A percentile compares a stretch with the other conserved stretches of the same genome.
phyloP scores from a whole-genome alignment of 92 coral and sea anemone genomes.

The Metridium senile region DNA sequence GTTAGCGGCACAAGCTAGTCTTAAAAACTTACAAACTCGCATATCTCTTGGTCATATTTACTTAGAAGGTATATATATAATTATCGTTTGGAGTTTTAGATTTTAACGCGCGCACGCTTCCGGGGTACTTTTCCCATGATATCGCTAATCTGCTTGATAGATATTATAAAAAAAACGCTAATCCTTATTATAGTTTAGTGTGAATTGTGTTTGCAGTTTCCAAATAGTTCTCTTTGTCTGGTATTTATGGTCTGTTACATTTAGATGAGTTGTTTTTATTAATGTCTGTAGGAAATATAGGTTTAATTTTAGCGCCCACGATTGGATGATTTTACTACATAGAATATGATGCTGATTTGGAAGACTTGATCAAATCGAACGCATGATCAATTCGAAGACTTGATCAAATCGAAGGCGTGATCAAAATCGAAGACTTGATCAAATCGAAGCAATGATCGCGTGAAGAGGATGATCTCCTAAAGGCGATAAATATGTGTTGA shows the following conservation, averaged over 20 bases:
- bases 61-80: not conserved
- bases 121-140: not conserved
- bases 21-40: conserved; percentile 4
- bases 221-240: not conserved
- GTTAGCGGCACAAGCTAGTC: conserved; percentile 37
- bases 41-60: conserved; percentile 9
- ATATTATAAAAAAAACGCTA: not conserved
- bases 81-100: not conserved
- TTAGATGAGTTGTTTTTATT: not conserved
- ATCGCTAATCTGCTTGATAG: not conserved
- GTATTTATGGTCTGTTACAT: not conserved
- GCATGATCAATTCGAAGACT: not conserved
- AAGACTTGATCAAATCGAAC: not conserved
- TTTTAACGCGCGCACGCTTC: not conserved
- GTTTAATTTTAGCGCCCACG: not conserved
- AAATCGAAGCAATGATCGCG: conserved; percentile 2
- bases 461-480: conserved; percentile 10
- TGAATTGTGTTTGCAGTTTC: not conserved
- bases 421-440: conserved; percentile 22
- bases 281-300: not conserved
- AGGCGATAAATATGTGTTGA: conserved; percentile 35
- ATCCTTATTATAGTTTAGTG: not conserved
- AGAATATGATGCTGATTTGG: not conserved
- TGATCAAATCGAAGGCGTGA: conserved; percentile 5
- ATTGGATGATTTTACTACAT: not conserved